Base-by-base conservation (phyloP, 1,140 invertebrate genomes). In the Drosophila ironensis region DNA sequence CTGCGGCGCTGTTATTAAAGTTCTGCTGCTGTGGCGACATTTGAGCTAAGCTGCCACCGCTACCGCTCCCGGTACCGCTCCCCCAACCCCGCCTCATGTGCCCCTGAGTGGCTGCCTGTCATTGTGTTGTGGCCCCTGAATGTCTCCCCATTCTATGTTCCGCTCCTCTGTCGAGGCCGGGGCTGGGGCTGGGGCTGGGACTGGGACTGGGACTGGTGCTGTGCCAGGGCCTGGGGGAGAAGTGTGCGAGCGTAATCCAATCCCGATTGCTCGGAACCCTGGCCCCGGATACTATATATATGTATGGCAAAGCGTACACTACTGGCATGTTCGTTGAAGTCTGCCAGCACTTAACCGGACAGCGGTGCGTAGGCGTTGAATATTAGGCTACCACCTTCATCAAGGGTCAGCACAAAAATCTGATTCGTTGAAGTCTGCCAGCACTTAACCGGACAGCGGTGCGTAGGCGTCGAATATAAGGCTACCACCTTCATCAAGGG, bases 21-120 rank as follows among this genome's bases (percentile, higher is more conserved):
- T 84, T 84, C 78, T 84, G 80, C 80, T 74, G 64, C 76, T 82
- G 80, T 35, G 51, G 74, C 70, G 80, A 71, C 60, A 84, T 84
- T 84, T 74, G 78, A 84, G 80, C 63, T 59, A 33, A 42, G 53
- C 56, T 42, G 47, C 27, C 33, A 47, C 48, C 45, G 24, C 33
- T 53, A 2, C 8, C 14, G 4, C 17, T 22, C 20, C 42, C 19
- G 12, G 1, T 35, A n/a, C 14, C 28, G 25, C 33, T 20, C 0
- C 27, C 40, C 41, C 9, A 4, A 2, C 11, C 7, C 41, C 28
- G 20, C 24, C 22, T 17, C 9, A 17, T 37, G 22, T 67, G 70
- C 27, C 68, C 56, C 61, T 63, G 60, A 86, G 61, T 82, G 61
- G 78, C 72, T 76, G 75, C 40, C 52, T 74, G 80, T 67, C 80